These are phyloP conservation scores for Cryptoprocta ferox DNA, from an alignment of 2,797 vertebrate species.

Conservation along the genomic window DNA sequence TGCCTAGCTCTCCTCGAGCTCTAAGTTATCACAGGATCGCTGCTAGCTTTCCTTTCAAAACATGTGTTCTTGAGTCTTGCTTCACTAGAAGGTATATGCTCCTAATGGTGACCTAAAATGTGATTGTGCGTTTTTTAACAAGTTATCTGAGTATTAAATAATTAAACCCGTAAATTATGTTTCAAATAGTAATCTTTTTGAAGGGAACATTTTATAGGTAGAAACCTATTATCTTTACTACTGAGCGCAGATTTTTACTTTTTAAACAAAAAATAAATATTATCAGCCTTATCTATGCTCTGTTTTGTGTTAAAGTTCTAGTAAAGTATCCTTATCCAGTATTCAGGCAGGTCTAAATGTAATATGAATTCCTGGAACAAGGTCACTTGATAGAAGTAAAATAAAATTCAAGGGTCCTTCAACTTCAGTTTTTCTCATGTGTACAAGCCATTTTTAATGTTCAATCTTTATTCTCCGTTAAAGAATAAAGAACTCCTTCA, in stretches of 20 bases:
- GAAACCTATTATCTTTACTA: background rate
- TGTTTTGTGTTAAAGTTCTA: slow-evolving; percentile 33
- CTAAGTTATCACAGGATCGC: background rate
- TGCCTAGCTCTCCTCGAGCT: background rate
- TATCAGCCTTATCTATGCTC: background rate
- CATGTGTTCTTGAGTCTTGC: background rate
- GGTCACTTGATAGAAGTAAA: slow-evolving; percentile 10
- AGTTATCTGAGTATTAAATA: background rate
- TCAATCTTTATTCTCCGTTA: slow-evolving; percentile 19
- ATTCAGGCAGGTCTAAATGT: background rate
- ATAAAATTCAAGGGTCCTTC: slow-evolving; percentile 9
- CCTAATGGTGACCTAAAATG: background rate
- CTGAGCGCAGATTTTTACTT: background rate
- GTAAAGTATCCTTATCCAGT: background rate
- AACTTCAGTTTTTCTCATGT: slow-evolving; percentile 13
- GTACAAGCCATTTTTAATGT: background rate
- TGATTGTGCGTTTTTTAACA: slow-evolving; percentile 7
- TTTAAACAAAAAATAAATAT: background rate
- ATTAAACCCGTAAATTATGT: background rate
- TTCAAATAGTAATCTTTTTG: background rate
- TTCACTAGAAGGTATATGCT: background rate
- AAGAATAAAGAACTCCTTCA: background rate
- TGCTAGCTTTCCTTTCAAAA: background rate
- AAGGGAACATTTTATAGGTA: background rate
- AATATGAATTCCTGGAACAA: slow-evolving; percentile 27